Evolutionary conservation across 2,888 invertebrate species (phyloP), one percentile per base, ranked within the genome.

Genomic region (Argyra leucocephala): DNA sequence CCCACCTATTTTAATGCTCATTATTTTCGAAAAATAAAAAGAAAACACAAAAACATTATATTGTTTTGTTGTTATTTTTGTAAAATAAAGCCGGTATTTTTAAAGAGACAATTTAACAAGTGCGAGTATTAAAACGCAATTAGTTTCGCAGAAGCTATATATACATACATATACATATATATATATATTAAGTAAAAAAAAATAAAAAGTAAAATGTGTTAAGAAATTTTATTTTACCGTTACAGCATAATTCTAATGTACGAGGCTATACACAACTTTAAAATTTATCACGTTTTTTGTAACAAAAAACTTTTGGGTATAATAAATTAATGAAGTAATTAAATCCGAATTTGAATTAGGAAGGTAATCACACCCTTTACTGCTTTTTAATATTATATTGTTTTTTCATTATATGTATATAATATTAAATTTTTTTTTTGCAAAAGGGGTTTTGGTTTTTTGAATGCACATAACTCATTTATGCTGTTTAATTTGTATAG

Each of bases 311-410:
- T 48, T 48, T 48, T 37, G 63, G 26, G 61, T 60, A 62, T 66
- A 63, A 67, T 67, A 69, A 67, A 67, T 69, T 65, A 67, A 65
- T 67, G 65, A 66, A 67, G 67, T 67, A 69, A 69, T 69, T 69
- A 69, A 69, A 67, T 67, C 67, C 66, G 67, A 69, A 67, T 67
- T 69, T 69, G 67, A 61, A 48, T 48, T 48, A 48, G 48, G 48
- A 48, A 18, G 48, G 48, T 48, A n/a, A 48, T 48, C 48, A 48
- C 48, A n/a, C 48, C 48, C 48, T 48, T 48, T 18, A 18, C 15
- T n/a, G n/a, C 48, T 48, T 48, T 48, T 48, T 48, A 48, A 48
- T 48, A 12, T 31, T 31, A n/a, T n/a, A n/a, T n/a, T n/a, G n/a
- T n/a, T n/a, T n/a, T n/a, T n/a, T n/a, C n/a, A n/a, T n/a, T n/a